These are phyloP conservation scores for Falco concolor DNA, from an alignment of 2,797 vertebrate species.

Conservation along the genomic window DNA sequence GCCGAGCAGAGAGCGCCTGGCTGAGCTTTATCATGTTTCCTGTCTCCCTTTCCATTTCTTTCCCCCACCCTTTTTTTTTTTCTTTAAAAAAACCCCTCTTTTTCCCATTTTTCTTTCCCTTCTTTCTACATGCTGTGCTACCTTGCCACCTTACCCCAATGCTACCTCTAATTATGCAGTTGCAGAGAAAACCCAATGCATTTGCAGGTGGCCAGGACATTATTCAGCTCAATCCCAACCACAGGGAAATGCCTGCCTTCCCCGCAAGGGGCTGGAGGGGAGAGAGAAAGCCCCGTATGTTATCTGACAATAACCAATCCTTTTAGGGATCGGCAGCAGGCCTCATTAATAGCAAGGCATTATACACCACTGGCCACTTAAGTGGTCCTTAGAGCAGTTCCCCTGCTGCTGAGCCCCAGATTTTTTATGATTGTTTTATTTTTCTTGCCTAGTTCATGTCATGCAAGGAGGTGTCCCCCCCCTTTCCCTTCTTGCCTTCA, in stretches of 20 bases:
- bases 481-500: background rate
- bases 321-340: background rate
- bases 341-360: background rate
- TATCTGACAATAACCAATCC: background rate
- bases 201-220: background rate
- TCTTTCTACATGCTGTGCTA: background rate
- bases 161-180: background rate
- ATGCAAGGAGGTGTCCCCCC: background rate
- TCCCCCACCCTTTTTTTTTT: background rate
- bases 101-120: background rate
- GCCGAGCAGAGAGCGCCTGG: background rate
- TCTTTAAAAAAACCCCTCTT: background rate
- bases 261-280: background rate
- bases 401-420: background rate
- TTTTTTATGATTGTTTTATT: background rate
- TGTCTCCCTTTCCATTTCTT: background rate
- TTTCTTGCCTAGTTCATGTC: background rate
- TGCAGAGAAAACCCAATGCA: background rate
- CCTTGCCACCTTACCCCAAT: background rate
- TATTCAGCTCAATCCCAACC: background rate
- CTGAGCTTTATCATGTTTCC: slow-evolving; percentile 32
- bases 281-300: background rate
- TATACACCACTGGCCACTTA: background rate
- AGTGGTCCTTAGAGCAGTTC: background rate
- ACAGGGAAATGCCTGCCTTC: slow-evolving; percentile 9